Conservation (phyloP, 2,113 vertebrate genomes). For the Hypocryptadius cinnamomeus region DNA sequence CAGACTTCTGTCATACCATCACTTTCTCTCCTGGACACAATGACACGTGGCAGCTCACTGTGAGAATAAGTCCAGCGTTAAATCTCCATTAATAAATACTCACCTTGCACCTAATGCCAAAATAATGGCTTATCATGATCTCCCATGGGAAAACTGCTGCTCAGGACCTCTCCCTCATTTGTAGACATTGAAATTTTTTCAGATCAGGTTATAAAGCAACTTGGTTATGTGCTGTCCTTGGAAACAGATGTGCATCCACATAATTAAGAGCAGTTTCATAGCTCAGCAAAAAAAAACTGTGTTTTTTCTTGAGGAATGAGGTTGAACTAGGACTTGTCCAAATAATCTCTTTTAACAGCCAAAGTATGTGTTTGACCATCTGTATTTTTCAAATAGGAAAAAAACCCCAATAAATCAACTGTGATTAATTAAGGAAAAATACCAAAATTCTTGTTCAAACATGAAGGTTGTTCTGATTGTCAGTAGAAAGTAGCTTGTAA, state of each 20-base stretch:
- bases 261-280: neutral
- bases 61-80: neutral
- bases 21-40: neutral
- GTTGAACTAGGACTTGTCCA: neutral
- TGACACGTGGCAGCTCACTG: neutral
- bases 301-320: neutral
- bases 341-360: slow-evolving; percentile 40
- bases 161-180: neutral
- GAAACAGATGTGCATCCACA: neutral
- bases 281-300: neutral
- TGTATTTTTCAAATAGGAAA: neutral
- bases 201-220: neutral
- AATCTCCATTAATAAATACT: neutral
- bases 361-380: slow-evolving; percentile 11
- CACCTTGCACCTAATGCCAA: neutral
- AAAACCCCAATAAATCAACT: neutral
- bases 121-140: neutral
- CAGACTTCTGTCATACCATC: neutral
- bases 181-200: neutral
- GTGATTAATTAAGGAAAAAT: neutral
- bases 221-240: neutral
- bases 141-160: neutral
- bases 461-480: neutral
- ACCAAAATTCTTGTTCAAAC: neutral
- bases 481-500: neutral